These are phyloP conservation scores for Rostratula benghalensis DNA, from an alignment of 2,113 vertebrate genomes.

Conservation along the genomic window DNA sequence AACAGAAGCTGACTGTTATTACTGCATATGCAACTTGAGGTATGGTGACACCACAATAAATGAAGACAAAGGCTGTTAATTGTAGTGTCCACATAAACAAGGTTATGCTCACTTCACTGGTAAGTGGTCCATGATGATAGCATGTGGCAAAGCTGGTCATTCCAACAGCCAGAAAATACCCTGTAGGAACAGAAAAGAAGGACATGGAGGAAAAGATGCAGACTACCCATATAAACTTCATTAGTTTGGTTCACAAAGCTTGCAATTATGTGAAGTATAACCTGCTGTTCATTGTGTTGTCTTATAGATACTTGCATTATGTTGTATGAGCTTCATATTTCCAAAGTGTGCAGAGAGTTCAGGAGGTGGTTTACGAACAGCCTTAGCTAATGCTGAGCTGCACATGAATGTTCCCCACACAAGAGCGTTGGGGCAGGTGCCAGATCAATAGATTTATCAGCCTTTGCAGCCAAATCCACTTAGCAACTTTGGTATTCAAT, in stretches of 20 bases:
- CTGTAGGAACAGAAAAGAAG: conserved; percentile 59
- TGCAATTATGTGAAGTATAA: neutral
- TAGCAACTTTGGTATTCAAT: neutral
- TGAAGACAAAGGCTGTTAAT: conserved; percentile 66
- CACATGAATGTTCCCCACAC: rapidly evolving
- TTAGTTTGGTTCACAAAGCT: neutral
- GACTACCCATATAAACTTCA: neutral
- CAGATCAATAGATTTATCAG: neutral
- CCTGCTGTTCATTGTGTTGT: neutral
- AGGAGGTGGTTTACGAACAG: neutral
- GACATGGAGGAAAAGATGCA: neutral
- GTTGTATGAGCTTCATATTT: neutral
- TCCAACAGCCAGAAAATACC: conserved; percentile 73
- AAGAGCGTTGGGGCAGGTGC: neutral
- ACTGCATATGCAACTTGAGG: conserved; percentile 64
- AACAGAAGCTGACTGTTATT: conserved; percentile 56
- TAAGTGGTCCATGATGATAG: conserved; percentile 74
- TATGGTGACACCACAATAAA: conserved; percentile 72
- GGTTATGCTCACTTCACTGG: conserved; percentile 49
- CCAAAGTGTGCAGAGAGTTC: neutral
- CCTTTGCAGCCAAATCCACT: neutral
- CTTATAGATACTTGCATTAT: neutral
- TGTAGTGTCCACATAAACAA: conserved; percentile 71
- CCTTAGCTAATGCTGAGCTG: neutral
- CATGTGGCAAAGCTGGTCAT: conserved; percentile 74